Base-by-base conservation (phyloP, 2,113 vertebrate genomes). In the Dicerorhinus sumatrensis region DNA sequence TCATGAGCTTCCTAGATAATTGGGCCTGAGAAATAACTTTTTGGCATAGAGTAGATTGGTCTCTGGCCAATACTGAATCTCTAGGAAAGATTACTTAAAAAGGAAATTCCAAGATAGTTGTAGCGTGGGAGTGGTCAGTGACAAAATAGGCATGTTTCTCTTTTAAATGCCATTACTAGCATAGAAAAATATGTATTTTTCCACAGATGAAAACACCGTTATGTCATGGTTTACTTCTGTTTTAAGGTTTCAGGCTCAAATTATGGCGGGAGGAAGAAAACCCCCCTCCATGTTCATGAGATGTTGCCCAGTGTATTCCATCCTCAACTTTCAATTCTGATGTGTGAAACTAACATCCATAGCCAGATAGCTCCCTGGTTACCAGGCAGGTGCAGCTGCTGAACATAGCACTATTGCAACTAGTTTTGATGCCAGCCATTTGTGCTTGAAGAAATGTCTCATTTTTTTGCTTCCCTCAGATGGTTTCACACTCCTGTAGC, bases 341-440 rank as follows among this genome's bases (percentile, higher is more conserved):
- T 29, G 76, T 97, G 95, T 94, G 94, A 97, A 95, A 62, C 83
- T 88, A 77, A 89, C 92, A 73, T 8, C 62, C 56, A 29, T 39
- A 60, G 87, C 81, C 87, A 94, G 94, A 85, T 81, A 75, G 62
- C 67, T 96, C 95, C 90, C 84, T 91, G 36, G 90, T 85, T 97
- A 83, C 70, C n/a, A 39, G 23, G 13, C 96, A 89, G 94, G 95
- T 97, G 72, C 92, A 96, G 95, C 95, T 96, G 94, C 95, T 65
- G 72, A 97, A 63, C 87, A 63, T 54, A 96, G 67, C 87, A 51
- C 31, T 31, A 33, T 69, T 85, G 87, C 83, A 89, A 39, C 25
- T 39, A 79, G 76, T 90, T 97, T 96, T 97, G 92, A 97, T 87
- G 96, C 73, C 72, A 92, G 89, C 82, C 96, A 94, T 96, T 98